Base-by-base conservation (phyloP, 2,888 invertebrate genomes). In the Candidula unifasciata region DNA sequence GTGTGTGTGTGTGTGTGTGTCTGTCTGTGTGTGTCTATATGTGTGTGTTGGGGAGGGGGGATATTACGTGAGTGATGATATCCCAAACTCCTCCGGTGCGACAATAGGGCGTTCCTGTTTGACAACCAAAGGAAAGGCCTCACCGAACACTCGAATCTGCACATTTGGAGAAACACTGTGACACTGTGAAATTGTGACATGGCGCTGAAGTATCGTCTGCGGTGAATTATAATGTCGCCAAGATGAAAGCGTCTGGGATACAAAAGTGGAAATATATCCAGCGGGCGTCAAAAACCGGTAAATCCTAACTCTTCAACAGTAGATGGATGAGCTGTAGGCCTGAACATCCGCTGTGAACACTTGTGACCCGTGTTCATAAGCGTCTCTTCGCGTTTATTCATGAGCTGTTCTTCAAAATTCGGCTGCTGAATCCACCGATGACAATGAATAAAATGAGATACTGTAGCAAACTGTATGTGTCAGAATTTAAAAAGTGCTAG, bases 231-330 rank as follows among this genome's bases (percentile, higher is more conserved):
- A 52, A 73, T 73, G n/a, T 44, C 44, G 13, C 44, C 24, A 24
- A 73, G 44, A 73, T 44, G 44, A 73, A 73, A 73, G 73, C 73
- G 13, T n/a, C 2, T n/a, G n/a, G 27, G 73, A n/a, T 44, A 73
- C 73, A n/a, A 27, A 44, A 73, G 73, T n/a, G 24, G 71, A 27
- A 44, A 73, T 73, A 73, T n/a, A 24, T 73, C 73, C 44, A 73
- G 44, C 16, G 44, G 44, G n/a, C n/a, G 73, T 73, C 73, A 73
- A 24, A 44, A n/a, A 6, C 24, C n/a, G n/a, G 24, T 27, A 44
- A 44, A 44, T 27, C 44, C n/a, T 27, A 3, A 37, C 44, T 37
- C 52, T 44, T 44, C 37, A 27, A 37, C 37, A 73, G 73, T 52
- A 44, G 24, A 73, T 44, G 44, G n/a, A 3, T 44, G 44, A 10